Percentiles rank a stretch among this genome's conserved stretches.
phyloP scores from a whole-genome alignment of 2,797 vertebrate species.

The Sebastolobus alascanus region DNA sequence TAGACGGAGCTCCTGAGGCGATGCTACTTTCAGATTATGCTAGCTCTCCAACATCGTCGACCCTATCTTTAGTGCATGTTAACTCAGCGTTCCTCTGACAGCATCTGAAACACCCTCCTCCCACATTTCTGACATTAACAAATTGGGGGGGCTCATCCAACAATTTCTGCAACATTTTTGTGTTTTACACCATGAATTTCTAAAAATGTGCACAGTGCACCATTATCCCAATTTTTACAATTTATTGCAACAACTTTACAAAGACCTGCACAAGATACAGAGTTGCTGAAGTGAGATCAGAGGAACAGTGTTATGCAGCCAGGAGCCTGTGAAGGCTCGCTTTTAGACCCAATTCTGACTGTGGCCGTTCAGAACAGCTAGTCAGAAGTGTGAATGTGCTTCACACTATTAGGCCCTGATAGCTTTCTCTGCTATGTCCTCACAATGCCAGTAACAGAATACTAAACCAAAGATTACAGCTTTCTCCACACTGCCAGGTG shows the following conservation, averaged over 20 bases:
- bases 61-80: no score
- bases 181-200: background rate
- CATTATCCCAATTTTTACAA: background rate
- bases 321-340: background rate
- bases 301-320: background rate
- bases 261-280: background rate
- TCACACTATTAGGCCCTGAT: slow-evolving; percentile 20
- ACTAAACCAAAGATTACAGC: slow-evolving; percentile 52
- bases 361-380: background rate
- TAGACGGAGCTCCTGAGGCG: no score
- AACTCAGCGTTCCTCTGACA: background rate
- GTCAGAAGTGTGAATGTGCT: slow-evolving; percentile 13
- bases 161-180: background rate
- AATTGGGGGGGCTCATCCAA: background rate
- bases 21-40: no score
- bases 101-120: background rate
- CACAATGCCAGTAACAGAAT: slow-evolving; percentile 33
- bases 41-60: no score
- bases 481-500: slow-evolving; percentile 30
- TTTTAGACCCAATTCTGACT: background rate
- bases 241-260: background rate
- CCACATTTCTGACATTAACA: background rate
- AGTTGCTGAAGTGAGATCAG: background rate
- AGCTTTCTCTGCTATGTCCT: slow-evolving; percentile 17
- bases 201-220: background rate